Conservation (phyloP, 2,797 vertebrate species). For the Propithecus perrieri region DNA sequence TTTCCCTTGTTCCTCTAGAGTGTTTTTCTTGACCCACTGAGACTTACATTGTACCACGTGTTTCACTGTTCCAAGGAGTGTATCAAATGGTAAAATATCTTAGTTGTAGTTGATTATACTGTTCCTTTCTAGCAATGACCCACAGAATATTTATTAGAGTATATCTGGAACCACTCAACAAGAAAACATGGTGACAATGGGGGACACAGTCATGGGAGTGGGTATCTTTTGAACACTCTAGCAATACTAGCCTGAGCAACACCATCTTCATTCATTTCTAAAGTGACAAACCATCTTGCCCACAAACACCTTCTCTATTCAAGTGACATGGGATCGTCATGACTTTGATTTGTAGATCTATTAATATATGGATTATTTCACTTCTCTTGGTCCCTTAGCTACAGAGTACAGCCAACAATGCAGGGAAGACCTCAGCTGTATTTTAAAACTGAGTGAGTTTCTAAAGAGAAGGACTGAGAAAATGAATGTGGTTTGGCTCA, state of each 20-base stretch:
- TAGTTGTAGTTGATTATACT: neutral
- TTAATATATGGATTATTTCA: neutral
- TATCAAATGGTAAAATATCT: neutral
- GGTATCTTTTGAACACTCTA: neutral
- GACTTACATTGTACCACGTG: neutral
- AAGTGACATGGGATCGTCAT: accelerated
- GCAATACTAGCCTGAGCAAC: neutral
- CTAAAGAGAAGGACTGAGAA: neutral
- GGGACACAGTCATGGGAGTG: neutral
- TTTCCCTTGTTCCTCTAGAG: neutral
- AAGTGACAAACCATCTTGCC: neutral
- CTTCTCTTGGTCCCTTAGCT: neutral
- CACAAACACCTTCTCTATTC: neutral
- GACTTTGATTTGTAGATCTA: too few relatives aligned
- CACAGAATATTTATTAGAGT: neutral
- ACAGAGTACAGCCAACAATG: neutral
- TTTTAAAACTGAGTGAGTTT: neutral
- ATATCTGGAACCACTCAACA: neutral
- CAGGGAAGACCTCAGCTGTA: neutral
- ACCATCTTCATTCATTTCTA: neutral
- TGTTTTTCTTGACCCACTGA: neutral
- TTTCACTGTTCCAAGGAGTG: neutral
- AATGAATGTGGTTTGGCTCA: neutral
- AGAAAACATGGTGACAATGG: neutral
- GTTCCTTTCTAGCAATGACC: neutral